These are phyloP conservation scores for Apis laboriosa DNA, from an alignment of 1,140 invertebrate species.

Conservation along the genomic window DNA sequence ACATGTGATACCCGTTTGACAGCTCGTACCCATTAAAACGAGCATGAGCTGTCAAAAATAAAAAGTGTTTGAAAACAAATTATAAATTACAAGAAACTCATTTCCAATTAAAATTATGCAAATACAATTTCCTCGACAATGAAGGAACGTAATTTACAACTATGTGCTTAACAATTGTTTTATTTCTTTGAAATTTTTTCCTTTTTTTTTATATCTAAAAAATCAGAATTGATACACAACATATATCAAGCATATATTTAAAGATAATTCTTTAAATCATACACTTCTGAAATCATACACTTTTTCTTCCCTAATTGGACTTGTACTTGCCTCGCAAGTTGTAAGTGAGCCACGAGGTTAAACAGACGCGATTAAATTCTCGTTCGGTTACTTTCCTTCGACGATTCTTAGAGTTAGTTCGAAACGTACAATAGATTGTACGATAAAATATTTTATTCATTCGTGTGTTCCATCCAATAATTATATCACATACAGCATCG, in stretches of 20 bases:
- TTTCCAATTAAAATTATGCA: not conserved
- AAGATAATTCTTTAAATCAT: too few species aligned
- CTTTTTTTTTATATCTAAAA: too few species aligned
- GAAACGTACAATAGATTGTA: too few species aligned
- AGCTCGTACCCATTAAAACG: not conserved
- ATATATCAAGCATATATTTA: too few species aligned
- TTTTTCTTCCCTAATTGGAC: slow-evolving; percentile 18
- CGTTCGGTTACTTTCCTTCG: not conserved
- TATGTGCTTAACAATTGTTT: too few species aligned
- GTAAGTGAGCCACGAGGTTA: slow-evolving; percentile 42
- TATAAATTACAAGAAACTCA: too few species aligned
- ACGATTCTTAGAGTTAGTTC: not conserved
- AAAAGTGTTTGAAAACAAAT: not conserved
- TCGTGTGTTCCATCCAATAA: not conserved
- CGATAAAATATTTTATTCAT: too few species aligned
- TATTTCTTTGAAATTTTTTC: too few species aligned
- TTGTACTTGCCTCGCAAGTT: not conserved
- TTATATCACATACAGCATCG: slow-evolving; percentile 9
- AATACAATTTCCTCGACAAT: not conserved
- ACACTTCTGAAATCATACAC: not conserved
- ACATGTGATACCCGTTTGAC: not conserved
- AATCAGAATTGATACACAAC: too few species aligned
- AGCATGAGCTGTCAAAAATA: not conserved
- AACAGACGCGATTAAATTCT: not conserved
- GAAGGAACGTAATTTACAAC: too few species aligned